phyloP scores from a whole-genome alignment of 35 echinoderm and acorn worm genomes.

The Ophiothrix spiculata region DNA sequence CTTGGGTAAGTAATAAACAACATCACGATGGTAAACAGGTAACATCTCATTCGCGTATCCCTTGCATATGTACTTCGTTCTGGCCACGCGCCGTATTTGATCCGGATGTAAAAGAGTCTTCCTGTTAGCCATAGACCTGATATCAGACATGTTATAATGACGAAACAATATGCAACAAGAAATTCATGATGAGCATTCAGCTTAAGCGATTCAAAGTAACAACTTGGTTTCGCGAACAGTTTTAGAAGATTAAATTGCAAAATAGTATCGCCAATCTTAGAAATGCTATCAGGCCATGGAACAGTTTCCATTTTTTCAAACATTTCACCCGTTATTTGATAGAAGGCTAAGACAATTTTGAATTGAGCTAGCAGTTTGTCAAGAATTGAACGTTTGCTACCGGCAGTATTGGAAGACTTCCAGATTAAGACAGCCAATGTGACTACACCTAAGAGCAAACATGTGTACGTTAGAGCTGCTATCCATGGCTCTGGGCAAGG shows the following conservation, averaged over 20 bases:
- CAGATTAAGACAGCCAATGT: background rate
- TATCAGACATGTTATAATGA: background rate
- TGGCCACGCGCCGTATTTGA: background rate
- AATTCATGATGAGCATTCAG: slow-evolving; percentile 36
- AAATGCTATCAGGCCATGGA: slow-evolving; percentile 9
- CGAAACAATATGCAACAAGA: background rate
- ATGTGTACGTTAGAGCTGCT: background rate
- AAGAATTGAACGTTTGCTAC: background rate
- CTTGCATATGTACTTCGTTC: background rate
- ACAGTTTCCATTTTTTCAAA: slow-evolving; percentile 27
- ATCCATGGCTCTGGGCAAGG: slow-evolving; percentile 20
- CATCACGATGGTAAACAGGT: slow-evolving; percentile 19
- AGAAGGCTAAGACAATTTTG: slow-evolving; percentile 50
- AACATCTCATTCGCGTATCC: background rate
- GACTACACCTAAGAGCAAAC: background rate
- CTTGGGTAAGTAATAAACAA: slow-evolving; percentile 38
- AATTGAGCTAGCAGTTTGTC: background rate
- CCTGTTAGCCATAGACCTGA: background rate
- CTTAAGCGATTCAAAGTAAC: slow-evolving; percentile 7
- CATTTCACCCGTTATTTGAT: slow-evolving; percentile 31
- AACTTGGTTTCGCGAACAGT: slow-evolving; percentile 27
- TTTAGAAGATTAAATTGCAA: slow-evolving; percentile 19
- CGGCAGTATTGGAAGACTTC: background rate
- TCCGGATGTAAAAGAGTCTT: background rate
- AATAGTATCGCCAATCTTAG: slow-evolving; percentile 9